Evolutionary conservation across 2,888 invertebrate species (phyloP), one percentile per base, ranked within the genome.

Genomic region (Agrochola lota): DNA sequence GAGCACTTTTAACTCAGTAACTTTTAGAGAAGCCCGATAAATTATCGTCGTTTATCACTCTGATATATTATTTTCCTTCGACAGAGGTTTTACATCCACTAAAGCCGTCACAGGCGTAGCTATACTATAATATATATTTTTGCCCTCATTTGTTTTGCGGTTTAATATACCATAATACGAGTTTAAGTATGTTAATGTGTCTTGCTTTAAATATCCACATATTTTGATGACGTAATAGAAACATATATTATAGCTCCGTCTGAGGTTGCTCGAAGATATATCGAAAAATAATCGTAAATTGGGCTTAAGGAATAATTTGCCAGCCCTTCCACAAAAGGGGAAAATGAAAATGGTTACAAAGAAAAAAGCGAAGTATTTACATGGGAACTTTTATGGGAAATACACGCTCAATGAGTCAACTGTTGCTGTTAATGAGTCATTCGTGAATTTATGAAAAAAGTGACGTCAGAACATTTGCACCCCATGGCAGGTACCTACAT

Each of bases 361-460:
- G 6, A 15, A 57, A 57, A 59, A 59, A 15, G 26, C n/a, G n/a
- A 57, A 57, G 52, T 52, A 57, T 26, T 59, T 60, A 9, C 17
- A 17, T 57, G 63, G 20, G 1, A 46, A 46, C 4, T 49, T 35
- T 20, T 20, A 67, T 66, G 52, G 73, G 26, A 74, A 57, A 62
- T 55, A 35, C 7, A 55, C 74, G 35, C 35, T 43, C 60, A 46
- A n/a, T 74, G 60, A 79, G 23, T 80, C 80, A 80, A 26, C 0
- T 23, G 23, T 40, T 30, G 20, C 43, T 52, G 17, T 20, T 40
- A 78, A 71, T 72, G 64, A 79, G 72, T 72, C 64, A 79, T 49
- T 78, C 46, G 46, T 55, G 15, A 35, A 66, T 20, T 8, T 17
- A 23, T 2, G 17, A 23, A 4, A 11, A 59, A 17, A 46, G 26